Conservation (phyloP, 2,888 invertebrate genomes). For the Automeris io region DNA sequence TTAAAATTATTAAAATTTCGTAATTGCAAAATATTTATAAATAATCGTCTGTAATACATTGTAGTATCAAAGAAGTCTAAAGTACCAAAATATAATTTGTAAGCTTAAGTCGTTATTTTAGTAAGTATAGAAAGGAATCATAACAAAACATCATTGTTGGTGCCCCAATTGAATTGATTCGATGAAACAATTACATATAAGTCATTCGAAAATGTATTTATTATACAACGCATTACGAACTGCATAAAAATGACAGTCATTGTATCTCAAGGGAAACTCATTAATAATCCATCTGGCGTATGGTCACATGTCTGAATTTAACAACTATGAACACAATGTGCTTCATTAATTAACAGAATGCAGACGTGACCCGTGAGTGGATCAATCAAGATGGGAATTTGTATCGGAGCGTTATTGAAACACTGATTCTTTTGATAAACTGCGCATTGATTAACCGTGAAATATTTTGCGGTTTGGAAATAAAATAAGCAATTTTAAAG, state of each 20-base stretch:
- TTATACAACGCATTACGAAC: conserved; percentile 10
- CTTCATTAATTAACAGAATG: conserved; percentile 11
- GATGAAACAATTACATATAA: conserved; percentile 14
- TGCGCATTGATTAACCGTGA: not conserved
- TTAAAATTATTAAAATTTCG: too few relatives aligned
- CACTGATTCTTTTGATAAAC: not conserved
- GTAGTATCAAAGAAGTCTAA: too few relatives aligned
- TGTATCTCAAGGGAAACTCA: conserved; percentile 9
- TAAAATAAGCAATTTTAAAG: too few relatives aligned
- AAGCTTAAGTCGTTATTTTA: too few relatives aligned
- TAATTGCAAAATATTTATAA: too few relatives aligned
- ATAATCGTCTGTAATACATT: too few relatives aligned
- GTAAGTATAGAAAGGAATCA: too few relatives aligned
- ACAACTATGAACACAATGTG: conserved; percentile 11
- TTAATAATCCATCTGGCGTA: conserved; percentile 11
- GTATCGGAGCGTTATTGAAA: not conserved
- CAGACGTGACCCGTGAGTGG: not conserved
- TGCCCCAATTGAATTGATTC: too few relatives aligned
- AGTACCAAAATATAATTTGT: too few relatives aligned
- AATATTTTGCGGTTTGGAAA: too few relatives aligned
- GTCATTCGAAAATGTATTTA: too few relatives aligned
- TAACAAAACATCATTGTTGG: too few relatives aligned
- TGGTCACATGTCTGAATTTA: not conserved
- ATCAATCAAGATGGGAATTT: conserved; percentile 2
- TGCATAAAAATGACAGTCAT: conserved; percentile 17